Evolutionary conservation across 1,140 invertebrate genomes (phyloP).

Genomic region (Magallana ariakensis): DNA sequence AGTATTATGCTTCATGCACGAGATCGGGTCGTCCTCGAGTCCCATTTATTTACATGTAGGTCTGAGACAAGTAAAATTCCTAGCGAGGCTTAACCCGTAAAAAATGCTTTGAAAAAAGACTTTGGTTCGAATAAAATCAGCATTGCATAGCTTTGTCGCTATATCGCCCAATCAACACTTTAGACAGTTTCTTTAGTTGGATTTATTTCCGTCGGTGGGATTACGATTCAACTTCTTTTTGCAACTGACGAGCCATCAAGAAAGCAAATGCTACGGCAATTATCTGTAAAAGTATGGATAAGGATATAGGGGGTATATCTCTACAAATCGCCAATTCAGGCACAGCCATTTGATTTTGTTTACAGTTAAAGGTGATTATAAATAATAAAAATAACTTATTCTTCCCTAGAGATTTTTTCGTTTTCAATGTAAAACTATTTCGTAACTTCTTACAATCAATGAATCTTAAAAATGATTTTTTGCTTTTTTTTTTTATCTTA

Average conservation of each 20-base stretch:
- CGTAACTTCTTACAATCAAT: too few relatives aligned
- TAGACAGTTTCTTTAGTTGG: background rate
- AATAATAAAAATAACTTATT: too few relatives aligned
- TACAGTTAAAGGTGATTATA: too few relatives aligned
- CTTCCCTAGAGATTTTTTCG: too few relatives aligned
- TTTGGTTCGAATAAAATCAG: constrained; percentile 9
- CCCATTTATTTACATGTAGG: background rate
- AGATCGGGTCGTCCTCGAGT: constrained; percentile 16
- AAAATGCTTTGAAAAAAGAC: background rate
- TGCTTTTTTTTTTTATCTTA: too few relatives aligned
- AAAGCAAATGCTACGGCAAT: constrained; percentile 45
- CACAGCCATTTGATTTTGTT: too few relatives aligned
- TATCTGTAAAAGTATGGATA: constrained; percentile 38
- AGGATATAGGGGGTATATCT: background rate
- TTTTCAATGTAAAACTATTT: too few relatives aligned
- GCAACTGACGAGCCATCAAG: constrained; percentile 42
- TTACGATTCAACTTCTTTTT: constrained; percentile 43
- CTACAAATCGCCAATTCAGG: background rate
- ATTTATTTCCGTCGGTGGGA: background rate
- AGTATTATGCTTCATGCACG: constrained; percentile 12
- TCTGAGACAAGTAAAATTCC: background rate
- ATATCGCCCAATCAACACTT: background rate
- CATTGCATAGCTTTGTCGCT: background rate
- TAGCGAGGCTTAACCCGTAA: constrained; percentile 14
- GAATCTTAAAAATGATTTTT: too few relatives aligned